Evolutionary conservation across 2,888 invertebrate species (phyloP).

Genomic region (Ennomos quercinarius): DNA sequence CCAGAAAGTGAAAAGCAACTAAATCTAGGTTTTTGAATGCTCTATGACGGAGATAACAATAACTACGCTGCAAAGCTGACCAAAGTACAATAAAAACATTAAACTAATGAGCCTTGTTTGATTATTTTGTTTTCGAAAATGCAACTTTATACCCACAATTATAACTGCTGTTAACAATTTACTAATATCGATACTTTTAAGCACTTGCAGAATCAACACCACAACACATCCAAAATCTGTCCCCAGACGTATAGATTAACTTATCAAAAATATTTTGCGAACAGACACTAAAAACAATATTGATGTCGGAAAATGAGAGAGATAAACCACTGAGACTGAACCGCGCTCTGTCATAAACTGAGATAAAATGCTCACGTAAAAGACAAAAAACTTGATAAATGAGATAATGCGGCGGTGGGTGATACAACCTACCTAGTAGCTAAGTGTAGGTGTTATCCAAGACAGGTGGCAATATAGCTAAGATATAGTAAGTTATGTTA

Average conservation of each 20-base stretch:
- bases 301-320: conserved; percentile 21
- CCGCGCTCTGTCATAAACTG: conserved; percentile 34
- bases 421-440: conserved; percentile 18
- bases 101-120: too few relatives aligned
- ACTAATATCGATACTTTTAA: too few relatives aligned
- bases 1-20: too few relatives aligned
- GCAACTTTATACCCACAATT: too few relatives aligned
- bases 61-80: too few relatives aligned
- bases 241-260: conserved; percentile 5
- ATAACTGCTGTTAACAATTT: too few relatives aligned
- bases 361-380: conserved; percentile 35
- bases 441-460: not conserved
- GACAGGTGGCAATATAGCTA: not conserved
- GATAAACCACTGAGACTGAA: conserved; percentile 33
- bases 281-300: conserved; percentile 28
- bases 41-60: too few relatives aligned
- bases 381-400: conserved; percentile 38
- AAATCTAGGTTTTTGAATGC: too few relatives aligned
- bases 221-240: not conserved
- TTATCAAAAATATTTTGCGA: conserved; percentile 15
- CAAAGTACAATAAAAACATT: too few relatives aligned
- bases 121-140: too few relatives aligned
- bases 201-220: not conserved
- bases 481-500: too few relatives aligned
- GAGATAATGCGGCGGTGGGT: conserved; percentile 29